Conservation (phyloP, 2,113 vertebrate genomes). For the Callipepla squamata region DNA sequence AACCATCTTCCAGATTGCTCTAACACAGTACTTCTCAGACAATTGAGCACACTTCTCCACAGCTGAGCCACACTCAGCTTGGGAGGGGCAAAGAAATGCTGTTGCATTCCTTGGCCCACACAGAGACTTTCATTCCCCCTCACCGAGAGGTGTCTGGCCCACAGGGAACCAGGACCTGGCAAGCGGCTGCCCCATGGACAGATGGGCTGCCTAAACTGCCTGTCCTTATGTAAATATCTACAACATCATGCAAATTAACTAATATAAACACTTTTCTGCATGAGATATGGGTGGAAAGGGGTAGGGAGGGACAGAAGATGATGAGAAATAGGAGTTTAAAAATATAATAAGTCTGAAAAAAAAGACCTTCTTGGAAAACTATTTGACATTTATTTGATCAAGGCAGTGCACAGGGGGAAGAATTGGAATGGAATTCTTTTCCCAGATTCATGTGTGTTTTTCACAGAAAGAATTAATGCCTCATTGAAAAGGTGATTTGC, state of each 20-base stretch:
- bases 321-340: neutral
- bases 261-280: neutral
- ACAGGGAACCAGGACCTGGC: neutral
- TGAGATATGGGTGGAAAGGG: neutral
- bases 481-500: slow-evolving; percentile 39
- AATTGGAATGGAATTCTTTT: slow-evolving; percentile 18
- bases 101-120: fast-evolving
- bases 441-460: neutral
- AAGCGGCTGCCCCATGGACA: fast-evolving
- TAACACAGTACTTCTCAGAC: neutral
- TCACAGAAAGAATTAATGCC: slow-evolving; percentile 57
- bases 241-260: neutral
- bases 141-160: neutral
- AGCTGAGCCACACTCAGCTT: neutral
- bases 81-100: neutral
- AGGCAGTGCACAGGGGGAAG: neutral
- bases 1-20: neutral
- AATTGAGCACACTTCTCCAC: neutral
- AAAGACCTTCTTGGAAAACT: neutral
- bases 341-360: neutral
- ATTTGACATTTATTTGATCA: neutral
- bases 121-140: neutral
- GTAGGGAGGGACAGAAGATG: neutral
- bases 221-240: neutral
- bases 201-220: neutral